Percentiles rank a stretch among this genome's conserved stretches.
These are phyloP conservation scores for Lepisosteus oculatus DNA, from an alignment of 2,113 vertebrate genomes.

Conservation along the genomic window DNA sequence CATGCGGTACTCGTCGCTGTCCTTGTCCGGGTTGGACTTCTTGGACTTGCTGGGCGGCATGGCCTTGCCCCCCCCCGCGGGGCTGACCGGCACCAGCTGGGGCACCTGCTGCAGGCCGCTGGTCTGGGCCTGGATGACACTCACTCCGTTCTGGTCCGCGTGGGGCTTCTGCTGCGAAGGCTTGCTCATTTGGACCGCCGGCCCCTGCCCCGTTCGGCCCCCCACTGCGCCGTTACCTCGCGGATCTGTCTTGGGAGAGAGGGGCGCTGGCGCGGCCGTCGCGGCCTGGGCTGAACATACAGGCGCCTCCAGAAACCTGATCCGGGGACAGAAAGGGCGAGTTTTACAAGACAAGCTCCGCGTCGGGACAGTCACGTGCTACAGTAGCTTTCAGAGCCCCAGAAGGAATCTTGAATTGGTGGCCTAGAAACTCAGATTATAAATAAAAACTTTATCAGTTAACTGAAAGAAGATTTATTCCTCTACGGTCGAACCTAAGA, in stretches of 20 bases:
- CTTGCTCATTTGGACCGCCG: constrained; percentile 87
- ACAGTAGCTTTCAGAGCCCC: too few relatives aligned
- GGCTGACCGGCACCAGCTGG: constrained; percentile 74
- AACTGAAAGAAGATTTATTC: too few relatives aligned
- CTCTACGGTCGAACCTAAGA: too few relatives aligned
- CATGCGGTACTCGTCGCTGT: constrained; percentile 90
- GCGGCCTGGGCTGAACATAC: too few relatives aligned
- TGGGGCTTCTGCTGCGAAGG: constrained; percentile 65
- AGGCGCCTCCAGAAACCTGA: too few relatives aligned
- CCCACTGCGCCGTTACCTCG: constrained; percentile 40
- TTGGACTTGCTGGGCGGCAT: constrained; percentile 82
- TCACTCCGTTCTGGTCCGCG: constrained; percentile 75
- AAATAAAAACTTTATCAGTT: too few relatives aligned
- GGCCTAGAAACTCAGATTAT: too few relatives aligned
- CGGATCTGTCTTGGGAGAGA: constrained; percentile 32
- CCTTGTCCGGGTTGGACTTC: constrained; percentile 76
- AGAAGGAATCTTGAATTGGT: too few relatives aligned
- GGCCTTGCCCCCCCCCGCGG: constrained; percentile 80
- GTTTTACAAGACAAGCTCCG: too few relatives aligned
- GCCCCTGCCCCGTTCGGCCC: constrained; percentile 23
- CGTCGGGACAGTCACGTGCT: too few relatives aligned
- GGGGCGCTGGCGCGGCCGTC: background rate
- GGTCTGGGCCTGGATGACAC: constrained; percentile 73
- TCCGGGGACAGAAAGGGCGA: too few relatives aligned
- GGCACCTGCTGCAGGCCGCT: constrained; percentile 80